These are phyloP conservation scores for Falco peregrinus DNA, from an alignment of 2,797 vertebrate genomes.

Conservation along the genomic window DNA sequence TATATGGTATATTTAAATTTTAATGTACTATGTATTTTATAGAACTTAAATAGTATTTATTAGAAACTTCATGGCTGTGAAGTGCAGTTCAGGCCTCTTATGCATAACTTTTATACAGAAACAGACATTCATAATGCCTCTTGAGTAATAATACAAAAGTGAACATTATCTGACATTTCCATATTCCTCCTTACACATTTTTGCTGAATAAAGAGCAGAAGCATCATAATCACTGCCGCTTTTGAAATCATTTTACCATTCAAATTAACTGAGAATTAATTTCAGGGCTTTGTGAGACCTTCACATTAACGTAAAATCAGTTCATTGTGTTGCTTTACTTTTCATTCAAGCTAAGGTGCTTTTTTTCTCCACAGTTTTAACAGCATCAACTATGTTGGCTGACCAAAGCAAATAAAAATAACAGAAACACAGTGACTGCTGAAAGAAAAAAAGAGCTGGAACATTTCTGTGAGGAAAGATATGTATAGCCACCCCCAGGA, in stretches of 20 bases:
- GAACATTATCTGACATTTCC: background rate
- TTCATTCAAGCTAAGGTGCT: background rate
- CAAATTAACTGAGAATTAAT: background rate
- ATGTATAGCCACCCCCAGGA: background rate
- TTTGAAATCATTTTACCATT: background rate
- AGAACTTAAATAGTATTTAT: background rate
- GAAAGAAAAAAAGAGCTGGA: conserved; percentile 1
- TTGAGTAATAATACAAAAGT: background rate
- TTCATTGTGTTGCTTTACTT: background rate
- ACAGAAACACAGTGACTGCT: background rate
- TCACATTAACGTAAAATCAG: background rate
- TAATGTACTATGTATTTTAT: background rate
- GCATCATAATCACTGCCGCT: background rate
- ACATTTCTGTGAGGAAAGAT: background rate
- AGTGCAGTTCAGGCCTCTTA: background rate
- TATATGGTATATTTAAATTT: background rate
- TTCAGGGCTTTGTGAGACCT: background rate
- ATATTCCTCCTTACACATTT: background rate
- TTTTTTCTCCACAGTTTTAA: background rate
- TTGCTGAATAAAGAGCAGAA: background rate
- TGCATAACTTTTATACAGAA: background rate
- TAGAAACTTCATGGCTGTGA: background rate
- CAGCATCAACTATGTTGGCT: background rate
- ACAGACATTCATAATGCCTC: background rate
- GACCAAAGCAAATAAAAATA: conserved; percentile 20